A percentile compares a stretch with the other conserved stretches of the same genome.
phyloP scores from a whole-genome alignment of 2,888 invertebrate species.

The Scelioninae gen. 1 region DNA sequence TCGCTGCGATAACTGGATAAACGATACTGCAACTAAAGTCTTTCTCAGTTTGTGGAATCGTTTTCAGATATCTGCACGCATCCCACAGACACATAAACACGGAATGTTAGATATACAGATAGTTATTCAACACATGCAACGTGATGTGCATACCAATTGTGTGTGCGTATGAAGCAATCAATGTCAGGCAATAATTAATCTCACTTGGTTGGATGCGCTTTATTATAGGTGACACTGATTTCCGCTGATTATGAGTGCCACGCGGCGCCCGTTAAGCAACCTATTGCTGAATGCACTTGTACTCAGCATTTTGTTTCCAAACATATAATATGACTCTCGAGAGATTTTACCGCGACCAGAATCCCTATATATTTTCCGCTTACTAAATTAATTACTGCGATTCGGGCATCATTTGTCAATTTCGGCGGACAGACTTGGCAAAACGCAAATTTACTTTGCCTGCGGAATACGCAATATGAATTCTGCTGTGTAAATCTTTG shows the following conservation, averaged over 20 bases:
- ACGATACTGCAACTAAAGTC: slow-evolving; percentile 64
- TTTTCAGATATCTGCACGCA: slow-evolving; percentile 63
- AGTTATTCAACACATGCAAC: background rate
- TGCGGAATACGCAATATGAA: no score
- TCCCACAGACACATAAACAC: slow-evolving; percentile 34
- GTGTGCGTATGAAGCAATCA: slow-evolving; percentile 68
- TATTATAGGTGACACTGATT: slow-evolving; percentile 69
- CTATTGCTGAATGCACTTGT: slow-evolving; percentile 40
- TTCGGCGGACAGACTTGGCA: slow-evolving; percentile 30
- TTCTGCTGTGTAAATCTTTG: no score
- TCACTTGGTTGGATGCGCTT: slow-evolving; percentile 69
- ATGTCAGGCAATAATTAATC: slow-evolving; percentile 73
- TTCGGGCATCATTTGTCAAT: slow-evolving; percentile 54
- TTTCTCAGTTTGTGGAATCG: slow-evolving; percentile 51
- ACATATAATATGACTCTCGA: slow-evolving; percentile 33
- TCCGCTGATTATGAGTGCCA: slow-evolving; percentile 61
- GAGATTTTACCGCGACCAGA: slow-evolving; percentile 49
- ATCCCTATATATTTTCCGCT: slow-evolving; percentile 43
- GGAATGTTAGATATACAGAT: background rate
- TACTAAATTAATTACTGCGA: slow-evolving; percentile 44
- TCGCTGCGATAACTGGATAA: slow-evolving; percentile 65
- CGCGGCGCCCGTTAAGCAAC: slow-evolving; percentile 43
- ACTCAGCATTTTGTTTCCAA: slow-evolving; percentile 55
- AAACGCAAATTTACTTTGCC: no score
- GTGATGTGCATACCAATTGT: slow-evolving; percentile 9